Base-by-base conservation (phyloP, 2,113 vertebrate species). In the Emberiza fucata region DNA sequence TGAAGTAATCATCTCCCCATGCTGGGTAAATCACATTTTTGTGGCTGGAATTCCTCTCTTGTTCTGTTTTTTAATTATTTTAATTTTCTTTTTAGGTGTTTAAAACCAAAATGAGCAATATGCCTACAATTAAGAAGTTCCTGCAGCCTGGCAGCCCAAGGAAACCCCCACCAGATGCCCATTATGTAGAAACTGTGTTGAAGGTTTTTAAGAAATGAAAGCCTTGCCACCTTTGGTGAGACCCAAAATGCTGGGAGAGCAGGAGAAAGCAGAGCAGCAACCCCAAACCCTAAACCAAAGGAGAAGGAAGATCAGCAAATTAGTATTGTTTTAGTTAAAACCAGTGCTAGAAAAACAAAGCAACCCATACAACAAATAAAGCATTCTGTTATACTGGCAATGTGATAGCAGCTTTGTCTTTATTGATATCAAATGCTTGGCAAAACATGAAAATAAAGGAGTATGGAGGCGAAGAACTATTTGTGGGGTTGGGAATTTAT, bases 111-210 rank as follows among this genome's bases (percentile, higher is more conserved):
- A 98, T 98, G 96, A 98, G 90, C 51, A 92, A 54, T 28, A 88
- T 98, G 24, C 98, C 98, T 13, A 98, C 97, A 39, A 98, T 99
- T 95, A 96, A 96, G 56, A 98, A 97, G 88, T 99, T 99, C 94
- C 95, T 99, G 81, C 97, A 98, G 92, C 98, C 98, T 6, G 98
- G 98, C 57, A 99, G 99, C 93, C 98, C 98, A 90, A 98, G 98
- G 85, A 99, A 99, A 81, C 97, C 95, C 0, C 98, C 94, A 14
- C 97, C 98, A 1, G 99, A 99, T 79, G 97, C 97, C 7, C 45
- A 3, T 4, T 99, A 99, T 4, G 7, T 98, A 9, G 96, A 98
- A 29, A 97, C 92, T 0, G 98, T 98, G 53, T 54, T 66, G 85
- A 95, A 92, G 6, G 33, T 98, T 83, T 96, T 99, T 14, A 88